Base-by-base conservation (phyloP, 30 jellyfish, hydroid and myxozoan genomes). In the Cassiopea andromeda region DNA sequence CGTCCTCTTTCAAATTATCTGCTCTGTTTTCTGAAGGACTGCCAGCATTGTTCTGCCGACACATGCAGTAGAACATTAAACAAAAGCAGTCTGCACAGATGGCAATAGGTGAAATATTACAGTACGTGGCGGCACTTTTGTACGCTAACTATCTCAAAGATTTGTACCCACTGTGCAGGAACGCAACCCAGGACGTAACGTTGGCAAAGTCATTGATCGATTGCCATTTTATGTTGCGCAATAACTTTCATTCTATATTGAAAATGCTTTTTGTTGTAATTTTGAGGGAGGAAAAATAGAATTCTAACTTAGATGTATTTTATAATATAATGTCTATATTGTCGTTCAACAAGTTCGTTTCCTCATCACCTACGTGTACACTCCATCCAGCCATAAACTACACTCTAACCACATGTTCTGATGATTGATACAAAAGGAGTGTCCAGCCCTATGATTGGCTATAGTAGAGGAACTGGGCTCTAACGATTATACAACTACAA, bases 21-120 rank as follows among this genome's bases (percentile, higher is more conserved):
- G n/a, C 10, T 18, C 1, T 70, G n/a, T 70, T 70, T 16, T 27
- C 46, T 27, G 79, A 70, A 19, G 18, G 18, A 17, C 48, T 16
- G 54, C 79, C 50, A 70, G 54, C 38, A 70, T 70, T 70, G 49
- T 27, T 19, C 0, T 70, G 79, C n/a, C 79, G 79, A 70, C 49
- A 43, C 48, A 70, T 9, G 79, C 54, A 7, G 54, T 70, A 2
- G 38, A 64, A 54, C 10, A 70, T 5, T n/a, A 66, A 17, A 43
- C 79, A 70, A 70, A 7, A 12, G 79, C n/a, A 19, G 54, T 70
- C 79, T 12, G 54, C 6, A 70, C 16, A 43, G 16, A n/a, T 19
- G 79, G 15, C 50, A 64, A 4, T 9, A 14, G 0, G 15, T 4
- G 15, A 17, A 64, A 64, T 64, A 4, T 14, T 64, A 64, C 2